Evolutionary conservation across 2,113 vertebrate species (phyloP).

Genomic region (Eclectus roratus): DNA sequence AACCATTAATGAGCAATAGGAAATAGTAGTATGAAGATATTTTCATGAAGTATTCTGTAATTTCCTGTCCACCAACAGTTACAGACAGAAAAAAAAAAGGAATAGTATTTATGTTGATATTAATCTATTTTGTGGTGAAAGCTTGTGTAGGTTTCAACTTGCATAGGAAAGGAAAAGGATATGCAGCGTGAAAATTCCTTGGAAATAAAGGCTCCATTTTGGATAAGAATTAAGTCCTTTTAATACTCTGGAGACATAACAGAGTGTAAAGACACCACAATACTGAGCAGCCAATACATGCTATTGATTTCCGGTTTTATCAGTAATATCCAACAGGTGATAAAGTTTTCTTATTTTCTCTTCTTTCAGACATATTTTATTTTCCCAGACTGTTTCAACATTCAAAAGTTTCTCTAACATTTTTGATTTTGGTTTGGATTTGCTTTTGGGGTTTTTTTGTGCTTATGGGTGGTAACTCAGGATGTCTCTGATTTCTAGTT

Average conservation of each 20-base stretch:
- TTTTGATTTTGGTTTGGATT: background rate
- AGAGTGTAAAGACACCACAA: background rate
- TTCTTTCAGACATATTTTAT: background rate
- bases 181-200: background rate
- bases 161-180: background rate
- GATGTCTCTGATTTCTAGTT: background rate
- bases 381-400: background rate
- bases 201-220: background rate
- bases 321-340: background rate
- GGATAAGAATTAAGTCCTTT: background rate
- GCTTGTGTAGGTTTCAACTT: accelerated
- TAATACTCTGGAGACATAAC: background rate
- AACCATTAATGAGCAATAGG: background rate
- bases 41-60: background rate
- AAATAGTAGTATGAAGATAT: background rate
- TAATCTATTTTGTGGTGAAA: background rate
- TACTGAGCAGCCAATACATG: background rate
- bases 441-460: accelerated
- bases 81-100: background rate
- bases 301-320: background rate
- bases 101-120: background rate
- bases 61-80: background rate
- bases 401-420: background rate
- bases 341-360: background rate
- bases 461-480: background rate